Evolutionary conservation across 1,140 invertebrate species (phyloP), one percentile per base, ranked within the genome.

Genomic region (Eciton burchellii): DNA sequence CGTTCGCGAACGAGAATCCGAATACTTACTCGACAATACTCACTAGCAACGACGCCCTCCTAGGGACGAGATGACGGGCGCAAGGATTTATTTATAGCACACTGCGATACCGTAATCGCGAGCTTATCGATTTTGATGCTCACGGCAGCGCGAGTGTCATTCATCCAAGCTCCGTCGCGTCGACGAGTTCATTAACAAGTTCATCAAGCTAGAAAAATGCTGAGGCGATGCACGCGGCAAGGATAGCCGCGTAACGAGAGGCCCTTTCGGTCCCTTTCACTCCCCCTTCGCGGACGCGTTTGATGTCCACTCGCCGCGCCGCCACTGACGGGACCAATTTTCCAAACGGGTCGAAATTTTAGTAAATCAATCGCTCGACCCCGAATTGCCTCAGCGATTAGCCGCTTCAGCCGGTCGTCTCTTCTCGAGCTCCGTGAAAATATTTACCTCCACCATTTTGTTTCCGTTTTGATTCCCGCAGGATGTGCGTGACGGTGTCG

Each of bases 401-500:
- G 35, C 12, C 26, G 73, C 14, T 14, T 70, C 47, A 3, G 24
- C 26, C 35, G 19, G 57, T 16, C 24, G 65, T 81, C 77, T 72
- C 54, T 16, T 43, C 65, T n/a, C 4, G 11, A 63, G 73, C n/a
- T 11, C 41, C 26, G 68, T 85, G 59, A 73, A 86, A 85, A 86
- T 74, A 73, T 68, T 59, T 60, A 52, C 85, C 62, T 86, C 85
- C 85, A 63, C 41, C 16, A 60, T 74, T 59, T 63, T 63, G 66
- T 47, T n/a, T n/a, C n/a, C n/a, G n/a, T n/a, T n/a, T n/a, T n/a
- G 60, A 71, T 49, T 49, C 35, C 35, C 14, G 81, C 85, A 60
- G 71, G 74, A 87, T 87, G 57, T 84, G 85, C 86, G 86, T 87
- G 86, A 86, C 59, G 54, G 19, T 41, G 68, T n/a, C n/a, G n/a